Conservation (phyloP, 2,797 vertebrate genomes). For the Paguma larvata region DNA sequence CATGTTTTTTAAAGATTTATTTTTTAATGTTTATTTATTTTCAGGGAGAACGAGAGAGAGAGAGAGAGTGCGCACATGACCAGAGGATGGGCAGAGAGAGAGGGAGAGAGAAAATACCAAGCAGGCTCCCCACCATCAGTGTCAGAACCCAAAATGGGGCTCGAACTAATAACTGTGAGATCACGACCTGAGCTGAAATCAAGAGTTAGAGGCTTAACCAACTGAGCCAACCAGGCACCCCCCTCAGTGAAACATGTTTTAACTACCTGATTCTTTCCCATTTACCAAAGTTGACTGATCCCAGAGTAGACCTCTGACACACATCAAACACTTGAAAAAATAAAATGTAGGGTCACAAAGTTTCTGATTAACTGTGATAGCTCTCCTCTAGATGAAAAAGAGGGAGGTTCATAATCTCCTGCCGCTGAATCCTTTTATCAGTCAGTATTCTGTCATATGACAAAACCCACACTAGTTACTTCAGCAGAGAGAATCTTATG, state of each 20-base stretch:
- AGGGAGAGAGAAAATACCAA: too few species aligned
- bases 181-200: too few species aligned
- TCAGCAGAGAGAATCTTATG: background rate
- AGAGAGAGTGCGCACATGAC: too few species aligned
- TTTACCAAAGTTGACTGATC: background rate
- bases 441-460: background rate
- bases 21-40: too few species aligned
- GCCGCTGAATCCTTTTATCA: background rate
- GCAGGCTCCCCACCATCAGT: too few species aligned
- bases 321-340: background rate
- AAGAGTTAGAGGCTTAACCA: too few species aligned
- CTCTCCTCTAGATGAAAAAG: background rate
- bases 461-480: background rate
- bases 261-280: background rate
- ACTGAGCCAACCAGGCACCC: too few species aligned
- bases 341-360: background rate
- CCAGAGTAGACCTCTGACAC: background rate
- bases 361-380: background rate
- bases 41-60: too few species aligned
- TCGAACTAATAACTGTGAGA: too few species aligned
- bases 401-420: background rate
- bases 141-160: too few species aligned
- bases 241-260: background rate
- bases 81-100: too few species aligned
- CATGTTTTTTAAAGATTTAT: background rate